Evolutionary conservation across 2,113 vertebrate species (phyloP).

Genomic region (Balaeniceps rex): DNA sequence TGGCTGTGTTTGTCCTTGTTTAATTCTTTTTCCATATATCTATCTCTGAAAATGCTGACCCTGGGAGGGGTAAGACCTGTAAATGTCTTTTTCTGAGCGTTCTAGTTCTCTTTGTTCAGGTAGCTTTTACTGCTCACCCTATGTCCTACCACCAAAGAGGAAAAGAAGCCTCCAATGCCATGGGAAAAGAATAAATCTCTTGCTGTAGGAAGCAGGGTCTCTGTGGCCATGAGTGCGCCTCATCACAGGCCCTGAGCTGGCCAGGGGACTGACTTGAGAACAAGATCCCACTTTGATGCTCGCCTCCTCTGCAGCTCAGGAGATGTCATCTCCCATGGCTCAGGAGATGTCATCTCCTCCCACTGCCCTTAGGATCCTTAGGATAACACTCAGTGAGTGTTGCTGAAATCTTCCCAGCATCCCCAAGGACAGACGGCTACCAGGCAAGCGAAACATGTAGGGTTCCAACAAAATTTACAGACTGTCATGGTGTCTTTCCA

Average conservation of each 20-base stretch:
- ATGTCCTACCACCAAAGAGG: background rate
- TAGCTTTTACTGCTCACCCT: background rate
- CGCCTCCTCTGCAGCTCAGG: background rate
- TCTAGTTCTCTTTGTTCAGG: background rate
- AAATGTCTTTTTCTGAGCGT: background rate
- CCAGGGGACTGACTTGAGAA: background rate
- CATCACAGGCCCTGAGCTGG: accelerated
- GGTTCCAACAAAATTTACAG: background rate
- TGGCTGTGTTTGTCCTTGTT: background rate
- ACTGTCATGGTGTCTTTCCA: background rate
- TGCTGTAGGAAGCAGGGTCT: background rate
- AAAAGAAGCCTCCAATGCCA: background rate
- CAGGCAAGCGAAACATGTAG: background rate
- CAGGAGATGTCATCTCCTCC: background rate
- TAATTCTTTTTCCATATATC: background rate
- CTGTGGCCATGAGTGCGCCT: background rate
- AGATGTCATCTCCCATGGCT: background rate
- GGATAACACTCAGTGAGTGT: background rate
- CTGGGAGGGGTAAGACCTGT: background rate
- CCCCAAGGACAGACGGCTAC: background rate
- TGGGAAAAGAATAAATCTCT: background rate
- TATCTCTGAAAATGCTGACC: background rate
- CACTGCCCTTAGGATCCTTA: background rate
- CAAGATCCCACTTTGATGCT: background rate
- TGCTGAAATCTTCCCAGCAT: background rate